Conservation (phyloP, 2,888 invertebrate genomes). For the Atethmia centrago region DNA sequence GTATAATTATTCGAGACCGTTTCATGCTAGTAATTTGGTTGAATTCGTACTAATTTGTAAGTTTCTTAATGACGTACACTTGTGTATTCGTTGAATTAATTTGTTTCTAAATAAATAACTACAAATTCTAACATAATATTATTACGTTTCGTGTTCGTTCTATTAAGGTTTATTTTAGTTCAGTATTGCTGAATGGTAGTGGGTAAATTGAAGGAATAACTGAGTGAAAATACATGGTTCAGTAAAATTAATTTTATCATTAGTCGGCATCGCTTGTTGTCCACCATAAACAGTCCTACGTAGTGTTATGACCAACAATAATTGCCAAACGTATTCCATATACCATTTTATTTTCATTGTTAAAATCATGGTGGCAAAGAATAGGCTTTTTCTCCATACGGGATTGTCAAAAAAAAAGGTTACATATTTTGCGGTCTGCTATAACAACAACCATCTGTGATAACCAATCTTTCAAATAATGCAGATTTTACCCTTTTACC, state of each 20-base stretch:
- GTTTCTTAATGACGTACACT: slow-evolving; percentile 34
- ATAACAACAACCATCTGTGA: neutral
- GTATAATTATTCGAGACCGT: slow-evolving; percentile 27
- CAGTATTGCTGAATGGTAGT: slow-evolving; percentile 7
- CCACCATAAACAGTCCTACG: neutral
- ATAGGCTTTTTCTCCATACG: neutral
- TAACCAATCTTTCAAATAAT: neutral
- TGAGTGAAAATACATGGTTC: slow-evolving; percentile 9
- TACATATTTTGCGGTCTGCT: neutral
- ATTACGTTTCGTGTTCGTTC: slow-evolving; percentile 13
- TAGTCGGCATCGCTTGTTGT: neutral
- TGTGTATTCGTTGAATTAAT: slow-evolving; percentile 43
- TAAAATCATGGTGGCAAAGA: neutral
- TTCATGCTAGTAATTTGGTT: slow-evolving; percentile 41
- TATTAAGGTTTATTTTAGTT: slow-evolving; percentile 25
- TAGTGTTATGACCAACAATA: neutral
- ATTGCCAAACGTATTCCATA: neutral
- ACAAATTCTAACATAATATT: slow-evolving; percentile 40
- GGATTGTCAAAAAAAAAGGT: neutral
- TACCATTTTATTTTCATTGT: neutral
- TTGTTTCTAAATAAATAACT: slow-evolving; percentile 33
- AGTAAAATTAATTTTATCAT: slow-evolving; percentile 7
- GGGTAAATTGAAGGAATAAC: neutral
- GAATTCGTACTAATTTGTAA: slow-evolving; percentile 44
- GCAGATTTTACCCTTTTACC: neutral